Conservation (phyloP, 1,140 invertebrate genomes). For the Penaeus chinensis region DNA sequence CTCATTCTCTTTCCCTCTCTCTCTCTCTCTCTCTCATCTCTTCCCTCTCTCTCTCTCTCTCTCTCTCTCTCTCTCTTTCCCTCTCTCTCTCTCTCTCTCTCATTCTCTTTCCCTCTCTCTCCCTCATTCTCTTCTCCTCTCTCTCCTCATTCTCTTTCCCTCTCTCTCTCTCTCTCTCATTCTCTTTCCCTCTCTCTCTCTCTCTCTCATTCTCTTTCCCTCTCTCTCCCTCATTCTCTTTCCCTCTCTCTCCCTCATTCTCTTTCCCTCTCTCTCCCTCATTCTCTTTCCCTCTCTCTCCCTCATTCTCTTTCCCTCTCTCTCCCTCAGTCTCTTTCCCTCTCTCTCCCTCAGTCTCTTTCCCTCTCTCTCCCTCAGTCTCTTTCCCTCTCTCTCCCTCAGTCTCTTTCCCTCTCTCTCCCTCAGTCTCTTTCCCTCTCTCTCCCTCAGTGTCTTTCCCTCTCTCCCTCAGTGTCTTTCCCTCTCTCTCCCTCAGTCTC, state of each 20-base stretch:
- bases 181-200: background rate
- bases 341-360: background rate
- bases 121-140: background rate
- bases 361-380: background rate
- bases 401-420: background rate
- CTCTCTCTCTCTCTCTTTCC: background rate
- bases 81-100: background rate
- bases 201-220: background rate
- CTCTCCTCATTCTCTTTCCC: background rate
- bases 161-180: slow-evolving; percentile 3
- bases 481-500: background rate
- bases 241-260: background rate
- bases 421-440: too few species aligned
- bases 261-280: background rate
- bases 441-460: too few species aligned
- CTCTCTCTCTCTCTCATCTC: too few species aligned
- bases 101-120: background rate
- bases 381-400: background rate
- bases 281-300: too few species aligned
- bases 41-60: too few species aligned
- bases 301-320: too few species aligned
- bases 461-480: too few species aligned
- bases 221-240: background rate
- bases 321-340: too few species aligned
- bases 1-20: too few species aligned